Base-by-base conservation (phyloP, 2,888 invertebrate species). In the Nyleta sp. region DNA sequence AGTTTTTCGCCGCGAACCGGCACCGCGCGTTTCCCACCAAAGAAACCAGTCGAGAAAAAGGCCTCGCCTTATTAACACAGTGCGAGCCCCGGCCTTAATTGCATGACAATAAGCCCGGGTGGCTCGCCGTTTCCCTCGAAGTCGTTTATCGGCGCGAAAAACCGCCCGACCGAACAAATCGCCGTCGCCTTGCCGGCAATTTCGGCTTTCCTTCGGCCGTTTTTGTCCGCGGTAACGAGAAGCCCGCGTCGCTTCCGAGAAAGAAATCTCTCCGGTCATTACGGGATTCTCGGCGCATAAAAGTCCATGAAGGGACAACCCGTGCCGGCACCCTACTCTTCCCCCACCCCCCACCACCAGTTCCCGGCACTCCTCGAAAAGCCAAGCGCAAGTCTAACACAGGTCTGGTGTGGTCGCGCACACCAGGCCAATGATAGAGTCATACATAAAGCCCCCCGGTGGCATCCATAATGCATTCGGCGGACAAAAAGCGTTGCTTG, bases 381-480 rank as follows among this genome's bases (percentile, higher is more conserved):
- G 52, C 24, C 28, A 6, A 13, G 38, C 42, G 38, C 55, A 59
- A 65, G 70, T 70, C 68, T 60, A 78, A 81, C 28, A 28, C 57
- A 78, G 74, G 68, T 79, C 78, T 81, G 80, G 75, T 75, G 76
- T 83, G 80, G 80, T 83, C 80, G 80, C 80, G 81, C 81, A 83
- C 85, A 85, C 82, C 81, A 70, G 80, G 84, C 80, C 84, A 84
- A 67, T 86, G 87, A 89, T 89, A 89, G 87, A 89, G 89, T 88
- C 89, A 89, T 90, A 89, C 88, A 86, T 89, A 88, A 88, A 50
- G 57, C 87, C 79, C 22, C 87, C 79, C 22, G 76, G 82, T 44
- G 55, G 81, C 88, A 89, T 89, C 88, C 87, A 89, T 90, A 89
- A 90, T 90, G 89, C 89, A 89, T 88, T 75, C 70, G 44, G 18